A percentile compares a stretch with the other conserved stretches of the same genome.
These are phyloP conservation scores for Carduelis carduelis DNA, from an alignment of 2,797 vertebrate species.

Conservation along the genomic window DNA sequence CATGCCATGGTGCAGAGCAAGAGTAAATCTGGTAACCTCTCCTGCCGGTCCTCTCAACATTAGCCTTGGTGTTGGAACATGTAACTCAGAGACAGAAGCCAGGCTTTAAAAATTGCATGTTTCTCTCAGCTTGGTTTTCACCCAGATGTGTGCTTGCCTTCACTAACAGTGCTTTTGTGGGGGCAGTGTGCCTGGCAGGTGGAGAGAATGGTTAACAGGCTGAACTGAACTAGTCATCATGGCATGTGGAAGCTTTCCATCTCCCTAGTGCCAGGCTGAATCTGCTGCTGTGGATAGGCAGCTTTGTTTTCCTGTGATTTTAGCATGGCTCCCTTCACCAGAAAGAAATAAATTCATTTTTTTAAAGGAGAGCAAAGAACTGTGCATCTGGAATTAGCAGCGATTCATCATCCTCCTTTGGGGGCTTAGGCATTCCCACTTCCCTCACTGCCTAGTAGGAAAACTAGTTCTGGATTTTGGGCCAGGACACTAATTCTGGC, in stretches of 20 bases:
- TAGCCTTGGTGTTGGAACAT: neutral
- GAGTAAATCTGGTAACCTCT: neutral
- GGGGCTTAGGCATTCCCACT: neutral
- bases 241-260: neutral
- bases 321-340: neutral
- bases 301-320: neutral
- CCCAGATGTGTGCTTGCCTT: neutral
- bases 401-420: neutral
- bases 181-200: neutral
- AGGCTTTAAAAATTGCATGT: neutral
- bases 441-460: neutral
- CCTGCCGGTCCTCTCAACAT: neutral
- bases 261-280: neutral
- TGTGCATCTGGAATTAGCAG: neutral
- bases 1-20: constrained; percentile 43
- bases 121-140: neutral
- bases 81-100: neutral
- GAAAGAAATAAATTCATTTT: neutral
- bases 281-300: neutral
- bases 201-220: neutral
- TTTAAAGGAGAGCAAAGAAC: neutral
- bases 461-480: neutral
- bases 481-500: neutral
- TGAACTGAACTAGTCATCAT: neutral
- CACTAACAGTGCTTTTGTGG: neutral